phyloP scores from a whole-genome alignment of 35 echinoderm and acorn worm genomes.

The Patiria miniata region DNA sequence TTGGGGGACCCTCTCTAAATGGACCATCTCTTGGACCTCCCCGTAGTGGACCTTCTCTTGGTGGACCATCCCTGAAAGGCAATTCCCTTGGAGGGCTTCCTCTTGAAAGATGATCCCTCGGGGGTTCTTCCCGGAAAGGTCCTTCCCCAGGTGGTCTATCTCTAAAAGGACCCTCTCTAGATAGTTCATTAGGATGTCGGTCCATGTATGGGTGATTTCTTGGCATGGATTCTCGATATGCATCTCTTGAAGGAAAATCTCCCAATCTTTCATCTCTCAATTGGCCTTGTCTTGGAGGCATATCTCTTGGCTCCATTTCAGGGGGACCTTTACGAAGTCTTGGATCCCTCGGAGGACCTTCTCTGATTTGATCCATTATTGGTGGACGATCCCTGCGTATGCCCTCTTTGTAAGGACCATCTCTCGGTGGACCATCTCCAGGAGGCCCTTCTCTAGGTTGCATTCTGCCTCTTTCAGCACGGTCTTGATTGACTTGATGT shows the following conservation, averaged over 20 bases:
- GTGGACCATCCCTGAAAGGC: not conserved
- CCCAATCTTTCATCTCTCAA: not conserved
- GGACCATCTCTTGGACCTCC: not conserved
- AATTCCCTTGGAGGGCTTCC: conserved; percentile 16
- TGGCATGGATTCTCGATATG: too few relatives aligned
- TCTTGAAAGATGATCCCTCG: not conserved
- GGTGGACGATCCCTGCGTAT: not conserved
- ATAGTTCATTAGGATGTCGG: not conserved
- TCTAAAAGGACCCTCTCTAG: not conserved
- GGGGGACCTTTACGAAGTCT: too few relatives aligned
- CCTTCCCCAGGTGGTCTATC: not conserved
- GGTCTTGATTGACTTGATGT: not conserved
- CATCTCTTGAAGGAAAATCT: not conserved
- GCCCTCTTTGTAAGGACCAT: not conserved
- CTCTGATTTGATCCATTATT: not conserved
- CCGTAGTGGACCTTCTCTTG: not conserved
- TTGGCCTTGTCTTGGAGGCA: not conserved
- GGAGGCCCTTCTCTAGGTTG: not conserved
- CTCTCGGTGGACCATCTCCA: not conserved
- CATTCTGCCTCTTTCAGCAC: too few relatives aligned
- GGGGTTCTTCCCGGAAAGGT: too few relatives aligned
- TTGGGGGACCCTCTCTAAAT: conserved; percentile 5
- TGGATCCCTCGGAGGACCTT: not conserved
- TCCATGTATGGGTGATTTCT: too few relatives aligned
- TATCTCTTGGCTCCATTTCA: not conserved